Evolutionary conservation across 2,113 vertebrate species (phyloP).

Genomic region (Cebus imitator): DNA sequence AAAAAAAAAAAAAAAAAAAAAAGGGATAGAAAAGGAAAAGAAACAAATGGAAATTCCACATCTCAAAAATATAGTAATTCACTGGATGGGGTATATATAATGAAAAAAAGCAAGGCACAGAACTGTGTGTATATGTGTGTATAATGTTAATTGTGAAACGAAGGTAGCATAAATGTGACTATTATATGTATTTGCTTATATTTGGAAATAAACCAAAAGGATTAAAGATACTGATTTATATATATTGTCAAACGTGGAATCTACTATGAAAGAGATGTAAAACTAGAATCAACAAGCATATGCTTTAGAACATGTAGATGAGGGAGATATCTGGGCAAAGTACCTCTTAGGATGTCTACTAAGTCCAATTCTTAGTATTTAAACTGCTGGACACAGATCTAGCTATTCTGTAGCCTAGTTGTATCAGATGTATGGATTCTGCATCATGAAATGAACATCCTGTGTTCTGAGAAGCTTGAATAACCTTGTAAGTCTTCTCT

Average conservation of each 20-base stretch:
- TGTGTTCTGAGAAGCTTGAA: conserved; percentile 23
- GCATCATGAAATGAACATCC: neutral
- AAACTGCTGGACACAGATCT: neutral
- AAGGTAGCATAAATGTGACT: neutral
- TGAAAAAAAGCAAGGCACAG: neutral
- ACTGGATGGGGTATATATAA: neutral
- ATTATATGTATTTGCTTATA: neutral
- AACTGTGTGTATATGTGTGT: neutral
- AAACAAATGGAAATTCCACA: neutral
- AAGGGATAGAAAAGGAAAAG: neutral
- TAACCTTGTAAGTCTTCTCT: conserved; percentile 27
- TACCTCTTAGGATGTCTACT: neutral
- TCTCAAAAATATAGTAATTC: neutral
- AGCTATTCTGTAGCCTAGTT: neutral
- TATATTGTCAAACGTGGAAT: neutral
- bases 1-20: too few relatives aligned
- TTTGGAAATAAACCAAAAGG: neutral
- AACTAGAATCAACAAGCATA: neutral
- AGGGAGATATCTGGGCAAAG: neutral
- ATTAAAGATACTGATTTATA: conserved; percentile 23
- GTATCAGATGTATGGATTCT: neutral
- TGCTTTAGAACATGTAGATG: neutral
- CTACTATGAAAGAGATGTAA: neutral
- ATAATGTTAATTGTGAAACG: neutral
- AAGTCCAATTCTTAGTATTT: neutral